A percentile compares a stretch with the other conserved stretches of the same genome.
Evolutionary conservation across 2,888 invertebrate species (phyloP).

Genomic region (Rhagonycha fulva): DNA sequence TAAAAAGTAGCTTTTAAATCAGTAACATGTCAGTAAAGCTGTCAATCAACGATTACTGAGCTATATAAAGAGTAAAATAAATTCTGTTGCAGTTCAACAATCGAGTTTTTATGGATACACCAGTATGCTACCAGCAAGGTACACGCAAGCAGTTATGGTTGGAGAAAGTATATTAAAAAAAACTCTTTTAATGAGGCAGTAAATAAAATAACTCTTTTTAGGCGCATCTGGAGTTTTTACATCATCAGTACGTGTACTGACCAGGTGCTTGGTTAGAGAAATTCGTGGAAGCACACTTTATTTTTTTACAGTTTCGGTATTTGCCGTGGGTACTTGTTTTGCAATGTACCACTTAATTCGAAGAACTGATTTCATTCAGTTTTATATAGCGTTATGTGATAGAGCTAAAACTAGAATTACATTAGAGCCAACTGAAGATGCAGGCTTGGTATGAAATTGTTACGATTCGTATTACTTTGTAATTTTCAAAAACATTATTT

Average conservation of each 20-base stretch:
- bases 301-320: constrained; percentile 82
- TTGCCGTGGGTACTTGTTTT: constrained; percentile 77
- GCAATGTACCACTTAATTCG: constrained; percentile 77
- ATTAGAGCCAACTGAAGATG: constrained; percentile 84
- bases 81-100: constrained; percentile 71
- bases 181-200: not conserved
- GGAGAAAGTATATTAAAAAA: constrained; percentile 75
- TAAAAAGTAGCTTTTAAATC: too few relatives aligned
- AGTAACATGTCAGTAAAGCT: too few relatives aligned
- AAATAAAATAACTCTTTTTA: constrained; percentile 43
- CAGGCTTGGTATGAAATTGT: constrained; percentile 66
- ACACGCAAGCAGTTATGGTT: constrained; percentile 93
- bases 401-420: constrained; percentile 79
- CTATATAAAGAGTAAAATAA: too few relatives aligned
- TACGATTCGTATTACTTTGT: not conserved
- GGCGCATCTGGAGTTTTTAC: constrained; percentile 88
- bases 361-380: constrained; percentile 80
- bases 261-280: constrained; percentile 77
- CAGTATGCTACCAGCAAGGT: constrained; percentile 86
- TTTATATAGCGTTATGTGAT: constrained; percentile 76
- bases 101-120: constrained; percentile 94
- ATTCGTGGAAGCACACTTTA: constrained; percentile 82
- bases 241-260: constrained; percentile 81
- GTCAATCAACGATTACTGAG: too few relatives aligned
- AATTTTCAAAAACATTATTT: constrained; percentile 30